A percentile compares a stretch with the other conserved stretches of the same genome.
Evolutionary conservation across 2,797 vertebrate genomes (phyloP).

Genomic region (Hydrocynus forskahlii): DNA sequence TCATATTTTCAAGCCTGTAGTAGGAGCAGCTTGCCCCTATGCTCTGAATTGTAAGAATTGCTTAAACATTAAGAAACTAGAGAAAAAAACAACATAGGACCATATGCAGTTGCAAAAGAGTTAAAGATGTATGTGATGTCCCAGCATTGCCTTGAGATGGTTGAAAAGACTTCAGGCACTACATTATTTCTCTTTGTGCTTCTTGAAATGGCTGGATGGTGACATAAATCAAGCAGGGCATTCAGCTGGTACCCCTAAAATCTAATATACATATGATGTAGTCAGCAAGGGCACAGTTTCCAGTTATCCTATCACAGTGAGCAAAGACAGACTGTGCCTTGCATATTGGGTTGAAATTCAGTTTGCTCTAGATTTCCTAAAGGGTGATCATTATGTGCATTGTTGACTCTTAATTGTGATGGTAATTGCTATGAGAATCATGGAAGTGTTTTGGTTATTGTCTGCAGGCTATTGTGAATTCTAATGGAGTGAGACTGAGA

Average conservation of each 20-base stretch:
- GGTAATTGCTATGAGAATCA: slow-evolving; percentile 90
- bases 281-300: slow-evolving; percentile 40
- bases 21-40: not conserved
- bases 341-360: slow-evolving; percentile 82
- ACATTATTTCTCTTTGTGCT: slow-evolving; percentile 13
- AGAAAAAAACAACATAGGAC: not conserved
- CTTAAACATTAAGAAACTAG: not conserved
- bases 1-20: not conserved
- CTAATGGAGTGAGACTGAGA: slow-evolving; percentile 76
- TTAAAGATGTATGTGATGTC: not conserved
- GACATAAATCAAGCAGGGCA: slow-evolving; percentile 11
- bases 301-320: slow-evolving; percentile 69
- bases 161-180: not conserved
- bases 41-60: not conserved
- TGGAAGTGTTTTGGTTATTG: slow-evolving; percentile 91
- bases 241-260: slow-evolving; percentile 15
- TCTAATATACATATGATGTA: slow-evolving; percentile 47
- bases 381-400: slow-evolving; percentile 91
- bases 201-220: not conserved
- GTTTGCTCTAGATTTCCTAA: slow-evolving; percentile 86
- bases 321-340: slow-evolving; percentile 74
- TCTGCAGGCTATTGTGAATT: slow-evolving; percentile 87
- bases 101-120: not conserved
- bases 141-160: not conserved
- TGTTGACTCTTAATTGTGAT: slow-evolving; percentile 94